A percentile compares a stretch with the other conserved stretches of the same genome.
Conservation (phyloP, 30 jellyfish, hydroid and myxozoan genomes). For the Cassiopea xamachana region DNA sequence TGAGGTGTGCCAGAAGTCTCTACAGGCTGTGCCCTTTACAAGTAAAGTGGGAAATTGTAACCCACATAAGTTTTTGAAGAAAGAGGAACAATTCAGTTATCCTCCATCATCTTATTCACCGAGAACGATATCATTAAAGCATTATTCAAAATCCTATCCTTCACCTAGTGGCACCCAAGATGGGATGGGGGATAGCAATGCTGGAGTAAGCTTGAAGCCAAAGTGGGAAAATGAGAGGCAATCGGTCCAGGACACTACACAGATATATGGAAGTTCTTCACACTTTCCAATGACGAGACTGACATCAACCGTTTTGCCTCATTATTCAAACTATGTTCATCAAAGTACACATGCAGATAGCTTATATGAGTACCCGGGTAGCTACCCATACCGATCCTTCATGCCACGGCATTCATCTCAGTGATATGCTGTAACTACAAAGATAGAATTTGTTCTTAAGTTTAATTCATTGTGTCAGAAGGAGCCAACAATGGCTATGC, state of each 20-base stretch:
- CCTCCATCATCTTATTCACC: slow-evolving; percentile 15
- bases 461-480: too few relatives aligned
- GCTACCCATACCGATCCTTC: slow-evolving; percentile 46
- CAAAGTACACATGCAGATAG: slow-evolving; percentile 16
- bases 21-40: neutral
- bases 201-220: slow-evolving; percentile 6
- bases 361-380: slow-evolving; percentile 13
- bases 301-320: slow-evolving; percentile 46
- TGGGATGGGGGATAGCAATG: neutral
- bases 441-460: too few relatives aligned
- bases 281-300: slow-evolving; percentile 48
- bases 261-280: neutral
- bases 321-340: slow-evolving; percentile 25
- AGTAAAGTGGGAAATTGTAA: neutral
- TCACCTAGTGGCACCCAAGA: slow-evolving; percentile 2
- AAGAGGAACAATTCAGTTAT: neutral
- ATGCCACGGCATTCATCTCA: slow-evolving; percentile 42
- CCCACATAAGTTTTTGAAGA: neutral
- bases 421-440: neutral
- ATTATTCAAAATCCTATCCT: slow-evolving; percentile 34
- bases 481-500: too few relatives aligned
- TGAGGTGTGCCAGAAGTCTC: neutral
- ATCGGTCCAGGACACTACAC: neutral
- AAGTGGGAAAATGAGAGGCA: slow-evolving; percentile 29
- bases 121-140: slow-evolving; percentile 23